These are phyloP conservation scores for Thysanoteuthis rhombus DNA, from an alignment of 2,888 invertebrate genomes.

Conservation along the genomic window DNA sequence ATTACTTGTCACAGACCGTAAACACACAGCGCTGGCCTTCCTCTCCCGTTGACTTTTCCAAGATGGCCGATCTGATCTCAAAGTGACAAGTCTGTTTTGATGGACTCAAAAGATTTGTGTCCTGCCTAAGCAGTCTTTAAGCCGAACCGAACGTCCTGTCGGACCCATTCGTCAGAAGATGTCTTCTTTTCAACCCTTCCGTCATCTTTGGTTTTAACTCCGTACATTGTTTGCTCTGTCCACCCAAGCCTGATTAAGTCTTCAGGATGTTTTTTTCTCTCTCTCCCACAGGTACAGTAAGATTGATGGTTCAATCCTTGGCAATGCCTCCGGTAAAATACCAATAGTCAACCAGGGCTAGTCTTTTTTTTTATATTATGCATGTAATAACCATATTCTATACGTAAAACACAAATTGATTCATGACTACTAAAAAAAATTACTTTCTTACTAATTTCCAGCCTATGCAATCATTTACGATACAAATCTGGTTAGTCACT, in stretches of 20 bases:
- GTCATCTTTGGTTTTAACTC: background rate
- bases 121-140: background rate
- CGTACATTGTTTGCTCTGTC: background rate
- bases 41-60: background rate
- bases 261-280: too few relatives aligned
- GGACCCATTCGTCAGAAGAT: background rate
- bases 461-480: too few relatives aligned
- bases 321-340: too few relatives aligned
- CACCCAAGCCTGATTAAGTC: background rate
- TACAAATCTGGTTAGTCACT: too few relatives aligned
- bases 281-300: too few relatives aligned
- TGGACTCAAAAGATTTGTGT: background rate
- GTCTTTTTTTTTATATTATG: too few relatives aligned
- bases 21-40: background rate
- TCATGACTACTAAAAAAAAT: too few relatives aligned
- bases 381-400: too few relatives aligned
- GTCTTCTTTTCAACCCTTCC: background rate
- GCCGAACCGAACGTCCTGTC: background rate
- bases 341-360: too few relatives aligned
- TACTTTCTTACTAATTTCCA: too few relatives aligned
- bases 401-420: too few relatives aligned
- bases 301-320: too few relatives aligned
- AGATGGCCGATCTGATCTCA: background rate
- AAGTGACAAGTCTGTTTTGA: constrained; percentile 12
- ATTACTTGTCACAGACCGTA: background rate